phyloP scores from a whole-genome alignment of 1,140 invertebrate genomes.

The Anagrus nilaparvatae region DNA sequence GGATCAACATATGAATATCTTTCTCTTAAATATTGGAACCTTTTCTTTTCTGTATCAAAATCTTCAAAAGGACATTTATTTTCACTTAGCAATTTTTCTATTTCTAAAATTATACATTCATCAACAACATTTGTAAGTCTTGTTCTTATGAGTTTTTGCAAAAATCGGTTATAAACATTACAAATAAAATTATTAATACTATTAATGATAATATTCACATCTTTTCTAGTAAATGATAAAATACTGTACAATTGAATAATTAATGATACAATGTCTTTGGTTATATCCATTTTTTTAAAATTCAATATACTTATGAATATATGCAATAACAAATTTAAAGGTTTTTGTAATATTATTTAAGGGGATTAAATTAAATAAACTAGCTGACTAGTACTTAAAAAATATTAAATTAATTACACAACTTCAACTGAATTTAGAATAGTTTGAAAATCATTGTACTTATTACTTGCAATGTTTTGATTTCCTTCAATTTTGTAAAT shows the following conservation, averaged over 20 bases:
- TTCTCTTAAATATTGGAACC: not conserved
- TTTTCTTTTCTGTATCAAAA: not conserved
- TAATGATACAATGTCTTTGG: not conserved
- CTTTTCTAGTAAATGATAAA: not conserved
- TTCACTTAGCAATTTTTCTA: not conserved
- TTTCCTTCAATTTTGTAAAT: slow-evolving; percentile 13
- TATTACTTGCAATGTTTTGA: not conserved
- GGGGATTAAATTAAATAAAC: not conserved
- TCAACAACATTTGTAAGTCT: not conserved
- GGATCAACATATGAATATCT: not conserved
- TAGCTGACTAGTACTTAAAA: not conserved
- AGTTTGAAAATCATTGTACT: not conserved
- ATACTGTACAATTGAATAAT: too few relatives aligned
- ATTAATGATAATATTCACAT: not conserved
- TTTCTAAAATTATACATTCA: not conserved
- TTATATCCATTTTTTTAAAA: not conserved
- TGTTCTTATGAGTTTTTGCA: not conserved
- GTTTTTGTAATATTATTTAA: not conserved
- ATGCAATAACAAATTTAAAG: not conserved
- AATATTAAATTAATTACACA: not conserved
- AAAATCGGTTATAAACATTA: not conserved
- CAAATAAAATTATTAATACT: not conserved
- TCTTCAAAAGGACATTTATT: not conserved
- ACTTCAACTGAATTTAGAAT: not conserved
- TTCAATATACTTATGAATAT: not conserved